A percentile compares a stretch with the other conserved stretches of the same genome.
These are phyloP conservation scores for Ferrisia virgata DNA, from an alignment of 2,888 invertebrate genomes.

Conservation along the genomic window DNA sequence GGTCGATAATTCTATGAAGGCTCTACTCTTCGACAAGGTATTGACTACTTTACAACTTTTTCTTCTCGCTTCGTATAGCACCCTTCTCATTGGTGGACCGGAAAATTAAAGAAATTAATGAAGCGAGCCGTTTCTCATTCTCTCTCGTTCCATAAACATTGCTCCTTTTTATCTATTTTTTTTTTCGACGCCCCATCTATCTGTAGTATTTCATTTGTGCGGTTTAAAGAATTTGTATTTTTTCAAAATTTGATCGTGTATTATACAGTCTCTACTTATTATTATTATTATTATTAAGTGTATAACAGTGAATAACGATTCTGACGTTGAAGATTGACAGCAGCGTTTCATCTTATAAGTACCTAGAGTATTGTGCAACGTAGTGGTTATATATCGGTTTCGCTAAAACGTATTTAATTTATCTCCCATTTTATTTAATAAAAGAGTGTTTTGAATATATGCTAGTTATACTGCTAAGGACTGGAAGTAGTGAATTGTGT, in stretches of 20 bases:
- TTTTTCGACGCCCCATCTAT: not conserved
- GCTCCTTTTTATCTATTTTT: not conserved
- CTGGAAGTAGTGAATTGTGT: not conserved
- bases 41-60: not conserved
- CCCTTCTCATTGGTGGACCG: not conserved
- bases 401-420: not conserved
- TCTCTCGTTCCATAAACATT: not conserved
- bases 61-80: not conserved
- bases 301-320: not conserved
- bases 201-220: not conserved
- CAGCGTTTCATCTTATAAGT: too few species aligned
- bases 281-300: not conserved
- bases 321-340: not conserved
- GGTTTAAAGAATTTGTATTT: too few species aligned
- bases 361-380: too few species aligned
- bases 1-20: not conserved
- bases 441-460: not conserved
- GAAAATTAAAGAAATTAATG: conserved; percentile 2
- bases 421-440: not conserved
- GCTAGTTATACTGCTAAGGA: not conserved
- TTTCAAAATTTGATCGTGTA: not conserved
- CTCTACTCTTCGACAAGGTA: not conserved
- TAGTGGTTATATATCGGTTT: not conserved
- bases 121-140: not conserved
- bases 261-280: not conserved